Evolutionary conservation across 1,140 invertebrate species (phyloP), one percentile per base, ranked within the genome.

Genomic region (Argopecten irradians): DNA sequence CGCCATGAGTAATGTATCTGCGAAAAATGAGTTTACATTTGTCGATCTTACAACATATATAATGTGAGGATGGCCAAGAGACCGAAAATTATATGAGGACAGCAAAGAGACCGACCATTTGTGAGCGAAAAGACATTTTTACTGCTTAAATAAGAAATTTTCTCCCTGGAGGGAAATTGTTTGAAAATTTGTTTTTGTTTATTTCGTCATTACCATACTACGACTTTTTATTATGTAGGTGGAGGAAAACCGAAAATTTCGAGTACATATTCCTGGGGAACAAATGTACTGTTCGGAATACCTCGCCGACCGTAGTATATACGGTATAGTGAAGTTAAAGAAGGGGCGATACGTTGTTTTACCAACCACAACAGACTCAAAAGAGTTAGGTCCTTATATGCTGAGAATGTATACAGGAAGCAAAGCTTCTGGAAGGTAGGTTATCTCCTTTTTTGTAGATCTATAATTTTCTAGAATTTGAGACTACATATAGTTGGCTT

Each of bases 271-370:
- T 33, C 92, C 95, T 41, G 94, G 94, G 71, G 94, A 95, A 43
- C 92, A 93, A 34, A 94, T 95, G 19, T 94, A 93, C 55, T 95
- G 93, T 14, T 96, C 96, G 14, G 96, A 96, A 71, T 96, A 96
- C 91, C 93, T 95, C 8, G 94, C 95, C 89, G 95, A 94, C 39
- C 91, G 96, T 85, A 96, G 95, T 87, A 94, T 97, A 13, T 96
- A 96, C 90, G 95, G 95, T n/a, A 94, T 90, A 28, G 55, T 90
- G 8, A 89, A 88, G n/a, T 87, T 95, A 86, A 91, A 93, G 32
- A 94, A 95, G 84, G 97, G 97, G 5, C 94, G 96, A 19, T 97
- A 97, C 94, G 95, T 97, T 16, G 93, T 97, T 11, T 93, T 97
- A 5, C 97, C 97, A 11, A 96, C 96, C 3, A 97, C 96, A 7